phyloP scores from a whole-genome alignment of 2,113 vertebrate genomes.

The Calonectris borealis region DNA sequence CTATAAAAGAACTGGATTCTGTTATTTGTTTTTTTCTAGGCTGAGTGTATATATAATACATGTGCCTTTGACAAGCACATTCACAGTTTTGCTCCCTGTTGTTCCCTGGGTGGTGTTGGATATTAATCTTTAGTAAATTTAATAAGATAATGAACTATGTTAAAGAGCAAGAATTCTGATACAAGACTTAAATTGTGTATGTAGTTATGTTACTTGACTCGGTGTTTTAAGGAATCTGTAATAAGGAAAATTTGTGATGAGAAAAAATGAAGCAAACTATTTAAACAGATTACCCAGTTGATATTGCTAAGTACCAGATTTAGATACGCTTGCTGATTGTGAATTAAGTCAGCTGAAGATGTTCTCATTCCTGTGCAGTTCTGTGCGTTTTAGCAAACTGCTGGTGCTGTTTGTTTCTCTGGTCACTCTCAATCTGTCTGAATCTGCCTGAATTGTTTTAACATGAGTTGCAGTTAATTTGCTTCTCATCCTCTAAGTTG shows the following conservation, averaged over 20 bases:
- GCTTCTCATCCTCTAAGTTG: background rate
- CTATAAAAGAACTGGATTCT: background rate
- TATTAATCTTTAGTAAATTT: background rate
- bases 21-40: background rate
- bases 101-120: background rate
- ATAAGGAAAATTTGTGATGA: background rate
- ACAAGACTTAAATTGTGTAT: background rate
- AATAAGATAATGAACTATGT: background rate
- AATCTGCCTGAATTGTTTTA: conserved; percentile 24
- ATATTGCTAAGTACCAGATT: background rate
- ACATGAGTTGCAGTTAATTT: conserved; percentile 39
- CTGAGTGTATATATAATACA: background rate
- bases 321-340: background rate
- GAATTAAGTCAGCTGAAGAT: conserved; percentile 38
- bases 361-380: background rate
- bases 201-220: background rate
- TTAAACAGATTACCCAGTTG: background rate
- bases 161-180: background rate
- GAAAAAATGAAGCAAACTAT: background rate
- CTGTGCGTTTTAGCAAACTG: conserved; percentile 15
- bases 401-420: conserved; percentile 37
- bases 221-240: background rate
- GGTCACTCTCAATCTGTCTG: conserved; percentile 25
- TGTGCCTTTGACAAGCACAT: background rate
- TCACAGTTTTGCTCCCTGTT: background rate